A percentile compares a stretch with the other conserved stretches of the same genome.
These are phyloP conservation scores for Palloptera scutellata DNA, from an alignment of 2,888 invertebrate genomes.

Conservation along the genomic window DNA sequence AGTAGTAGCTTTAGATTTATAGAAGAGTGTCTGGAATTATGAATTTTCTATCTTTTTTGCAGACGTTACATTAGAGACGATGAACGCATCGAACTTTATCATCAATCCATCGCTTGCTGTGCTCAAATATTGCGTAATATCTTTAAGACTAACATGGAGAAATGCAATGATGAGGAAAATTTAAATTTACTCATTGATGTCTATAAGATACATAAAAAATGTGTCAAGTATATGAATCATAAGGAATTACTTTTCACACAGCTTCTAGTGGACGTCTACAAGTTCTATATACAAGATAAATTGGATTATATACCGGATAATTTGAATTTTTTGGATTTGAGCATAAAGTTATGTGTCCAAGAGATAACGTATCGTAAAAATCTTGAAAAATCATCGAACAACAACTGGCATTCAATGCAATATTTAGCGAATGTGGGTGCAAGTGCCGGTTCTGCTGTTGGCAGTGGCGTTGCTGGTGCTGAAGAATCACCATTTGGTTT, in stretches of 20 bases:
- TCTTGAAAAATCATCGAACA: slow-evolving; percentile 58
- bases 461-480: not conserved
- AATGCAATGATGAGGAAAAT: slow-evolving; percentile 66
- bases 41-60: slow-evolving; percentile 37
- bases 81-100: slow-evolving; percentile 82
- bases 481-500: not conserved
- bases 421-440: not conserved
- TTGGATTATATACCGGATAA: slow-evolving; percentile 68
- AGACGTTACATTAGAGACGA: slow-evolving; percentile 85
- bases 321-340: slow-evolving; percentile 72
- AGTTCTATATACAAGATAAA: slow-evolving; percentile 70
- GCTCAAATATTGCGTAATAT: slow-evolving; percentile 74
- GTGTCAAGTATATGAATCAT: slow-evolving; percentile 69
- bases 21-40: not conserved
- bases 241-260: slow-evolving; percentile 69
- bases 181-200: slow-evolving; percentile 68
- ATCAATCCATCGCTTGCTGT: slow-evolving; percentile 79
- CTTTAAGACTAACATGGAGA: slow-evolving; percentile 67
- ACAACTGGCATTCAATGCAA: not conserved
- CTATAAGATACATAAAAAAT: slow-evolving; percentile 75
- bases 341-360: slow-evolving; percentile 76
- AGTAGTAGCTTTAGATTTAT: slow-evolving; percentile 43
- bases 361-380: slow-evolving; percentile 70
- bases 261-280: slow-evolving; percentile 76
- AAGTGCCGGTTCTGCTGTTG: too few relatives aligned